These are phyloP conservation scores for Tryphoninae sp. DNA, from an alignment of 2,888 invertebrate genomes.

Conservation along the genomic window DNA sequence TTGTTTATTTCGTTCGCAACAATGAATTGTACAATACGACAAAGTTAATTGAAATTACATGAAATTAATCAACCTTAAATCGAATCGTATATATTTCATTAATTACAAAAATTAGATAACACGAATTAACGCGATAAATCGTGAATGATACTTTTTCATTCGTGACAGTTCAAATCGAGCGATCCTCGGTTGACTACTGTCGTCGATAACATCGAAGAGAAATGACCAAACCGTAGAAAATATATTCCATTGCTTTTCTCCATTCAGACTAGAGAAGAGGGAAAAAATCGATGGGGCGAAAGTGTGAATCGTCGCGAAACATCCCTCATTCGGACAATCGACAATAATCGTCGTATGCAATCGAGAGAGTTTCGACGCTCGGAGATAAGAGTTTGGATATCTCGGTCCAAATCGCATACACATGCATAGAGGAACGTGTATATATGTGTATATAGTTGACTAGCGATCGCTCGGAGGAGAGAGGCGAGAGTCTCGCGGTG, in stretches of 20 bases:
- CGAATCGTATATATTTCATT: too few species aligned
- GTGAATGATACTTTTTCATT: not conserved
- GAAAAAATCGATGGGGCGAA: constrained; percentile 16
- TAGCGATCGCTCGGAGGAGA: constrained; percentile 42
- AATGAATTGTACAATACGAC: too few species aligned
- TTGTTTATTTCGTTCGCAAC: not conserved
- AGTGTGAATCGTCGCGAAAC: constrained; percentile 49
- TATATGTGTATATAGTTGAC: not conserved
- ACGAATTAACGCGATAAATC: not conserved
- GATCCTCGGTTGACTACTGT: constrained; percentile 6
- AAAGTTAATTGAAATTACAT: too few species aligned
- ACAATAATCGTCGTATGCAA: constrained; percentile 66
- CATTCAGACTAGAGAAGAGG: constrained; percentile 14
- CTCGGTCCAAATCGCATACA: constrained; percentile 61
- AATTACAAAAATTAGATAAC: too few species aligned
- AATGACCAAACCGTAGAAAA: constrained; percentile 41
- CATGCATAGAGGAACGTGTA: constrained; percentile 3
- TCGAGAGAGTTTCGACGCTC: constrained; percentile 66
- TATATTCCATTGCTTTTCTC: constrained; percentile 54
- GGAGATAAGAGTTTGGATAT: constrained; percentile 78
- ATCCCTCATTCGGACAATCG: constrained; percentile 74
- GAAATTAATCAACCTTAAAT: too few species aligned
- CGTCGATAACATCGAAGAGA: constrained; percentile 36
- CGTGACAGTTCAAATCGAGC: constrained; percentile 5
- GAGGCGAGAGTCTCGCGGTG: not conserved